A percentile compares a stretch with the other conserved stretches of the same genome.
Evolutionary conservation across 35 echinoderm and acorn worm genomes (phyloP).

Genomic region (Lytechinus pictus): DNA sequence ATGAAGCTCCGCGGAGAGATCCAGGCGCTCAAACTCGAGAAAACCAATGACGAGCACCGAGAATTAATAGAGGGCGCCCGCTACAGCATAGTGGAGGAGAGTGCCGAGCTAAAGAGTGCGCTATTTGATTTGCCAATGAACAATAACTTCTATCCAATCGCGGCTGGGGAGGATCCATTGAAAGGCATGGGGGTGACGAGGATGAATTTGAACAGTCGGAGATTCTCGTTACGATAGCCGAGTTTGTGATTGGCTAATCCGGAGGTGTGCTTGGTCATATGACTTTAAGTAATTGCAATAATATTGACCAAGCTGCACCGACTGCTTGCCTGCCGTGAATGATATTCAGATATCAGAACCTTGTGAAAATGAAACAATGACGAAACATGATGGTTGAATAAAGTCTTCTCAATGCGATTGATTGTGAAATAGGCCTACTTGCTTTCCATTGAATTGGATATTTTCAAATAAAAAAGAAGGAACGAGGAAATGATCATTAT

Average conservation of each 20-base stretch:
- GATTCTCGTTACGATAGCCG: slow-evolving; percentile 72
- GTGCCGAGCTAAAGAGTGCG: slow-evolving; percentile 69
- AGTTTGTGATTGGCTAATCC: neutral
- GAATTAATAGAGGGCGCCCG: slow-evolving; percentile 83
- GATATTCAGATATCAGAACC: neutral
- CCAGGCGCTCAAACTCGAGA: slow-evolving; percentile 80
- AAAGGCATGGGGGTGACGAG: slow-evolving; percentile 87
- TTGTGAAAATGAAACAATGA: too few relatives aligned
- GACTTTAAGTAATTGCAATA: neutral
- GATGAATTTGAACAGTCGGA: slow-evolving; percentile 82
- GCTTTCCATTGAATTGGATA: too few relatives aligned
- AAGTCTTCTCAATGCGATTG: too few relatives aligned
- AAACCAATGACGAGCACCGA: slow-evolving; percentile 70
- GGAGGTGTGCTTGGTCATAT: neutral
- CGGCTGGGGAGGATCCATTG: slow-evolving; percentile 63
- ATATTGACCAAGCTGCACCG: neutral
- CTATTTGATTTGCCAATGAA: slow-evolving; percentile 77
- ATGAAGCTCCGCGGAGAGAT: slow-evolving; percentile 82
- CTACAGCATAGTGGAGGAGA: slow-evolving; percentile 81
- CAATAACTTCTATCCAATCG: slow-evolving; percentile 49
- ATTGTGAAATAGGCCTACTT: too few relatives aligned
- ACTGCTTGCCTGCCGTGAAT: neutral
- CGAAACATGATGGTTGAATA: too few relatives aligned
- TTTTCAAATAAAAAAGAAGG: too few relatives aligned
- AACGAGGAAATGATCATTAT: too few relatives aligned